Percentiles rank a stretch among this genome's conserved stretches.
Evolutionary conservation across 2,113 vertebrate genomes (phyloP).

Genomic region (Eurystomus gularis): DNA sequence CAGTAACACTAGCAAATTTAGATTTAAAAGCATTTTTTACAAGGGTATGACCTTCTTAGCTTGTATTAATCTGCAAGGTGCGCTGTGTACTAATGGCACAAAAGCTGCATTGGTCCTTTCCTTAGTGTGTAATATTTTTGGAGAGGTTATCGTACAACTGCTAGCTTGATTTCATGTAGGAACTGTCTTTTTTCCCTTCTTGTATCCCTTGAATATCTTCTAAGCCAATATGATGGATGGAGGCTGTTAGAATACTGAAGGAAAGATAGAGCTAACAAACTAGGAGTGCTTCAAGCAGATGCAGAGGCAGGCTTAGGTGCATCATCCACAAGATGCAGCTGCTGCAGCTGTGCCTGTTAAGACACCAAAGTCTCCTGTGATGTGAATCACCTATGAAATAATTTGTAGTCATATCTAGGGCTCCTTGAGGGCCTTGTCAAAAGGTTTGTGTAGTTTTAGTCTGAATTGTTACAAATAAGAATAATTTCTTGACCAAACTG

Average conservation of each 20-base stretch:
- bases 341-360: neutral
- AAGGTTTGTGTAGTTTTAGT: neutral
- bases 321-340: neutral
- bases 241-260: neutral
- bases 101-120: neutral
- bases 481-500: neutral
- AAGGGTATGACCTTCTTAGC: neutral
- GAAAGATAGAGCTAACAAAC: neutral
- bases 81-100: neutral
- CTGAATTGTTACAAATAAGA: neutral
- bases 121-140: neutral
- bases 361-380: neutral
- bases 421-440: neutral
- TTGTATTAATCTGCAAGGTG: neutral
- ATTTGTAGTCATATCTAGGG: neutral
- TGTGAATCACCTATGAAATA: accelerated
- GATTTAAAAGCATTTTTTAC: neutral
- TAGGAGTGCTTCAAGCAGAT: neutral
- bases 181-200: too few species aligned
- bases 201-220: neutral
- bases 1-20: neutral
- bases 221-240: neutral
- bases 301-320: neutral
- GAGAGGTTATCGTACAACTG: neutral
- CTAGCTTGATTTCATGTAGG: neutral